Conservation (phyloP, 2,113 vertebrate species). For the Forbesichthys papilliferus region DNA sequence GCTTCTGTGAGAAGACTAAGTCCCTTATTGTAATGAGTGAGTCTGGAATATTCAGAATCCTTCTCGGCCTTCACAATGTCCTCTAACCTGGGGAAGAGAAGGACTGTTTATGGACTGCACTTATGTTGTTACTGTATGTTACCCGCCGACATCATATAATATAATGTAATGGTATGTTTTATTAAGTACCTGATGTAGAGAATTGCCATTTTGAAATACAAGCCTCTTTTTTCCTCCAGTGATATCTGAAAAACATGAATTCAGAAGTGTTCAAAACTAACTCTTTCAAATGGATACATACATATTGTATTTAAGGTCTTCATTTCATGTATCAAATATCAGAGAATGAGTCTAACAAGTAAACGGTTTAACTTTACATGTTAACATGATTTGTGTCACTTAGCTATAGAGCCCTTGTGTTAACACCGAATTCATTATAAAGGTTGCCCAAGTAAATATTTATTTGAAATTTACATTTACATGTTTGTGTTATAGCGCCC, state of each 20-base stretch:
- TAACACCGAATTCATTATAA: no score
- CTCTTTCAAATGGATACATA: not conserved
- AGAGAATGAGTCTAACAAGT: no score
- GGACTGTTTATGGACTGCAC: not conserved
- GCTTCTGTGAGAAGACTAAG: constrained; percentile 79
- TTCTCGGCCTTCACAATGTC: constrained; percentile 77
- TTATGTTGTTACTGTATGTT: not conserved
- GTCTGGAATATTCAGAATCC: constrained; percentile 75
- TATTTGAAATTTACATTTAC: no score
- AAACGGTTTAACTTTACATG: no score
- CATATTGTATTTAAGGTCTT: not conserved
- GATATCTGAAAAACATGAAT: constrained; percentile 75
- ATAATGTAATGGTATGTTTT: not conserved
- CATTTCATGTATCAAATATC: no score
- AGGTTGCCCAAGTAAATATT: no score
- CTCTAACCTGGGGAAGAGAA: constrained; percentile 73
- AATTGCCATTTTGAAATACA: constrained; percentile 90
- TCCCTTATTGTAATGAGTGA: constrained; percentile 79
- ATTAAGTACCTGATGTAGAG: constrained; percentile 82
- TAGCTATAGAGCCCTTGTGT: no score
- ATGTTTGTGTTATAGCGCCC: no score
- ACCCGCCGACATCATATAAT: not conserved
- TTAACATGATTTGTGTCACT: no score
- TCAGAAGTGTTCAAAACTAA: not conserved
- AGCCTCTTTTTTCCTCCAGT: constrained; percentile 82